A percentile compares a stretch with the other conserved stretches of the same genome.
phyloP scores from a whole-genome alignment of 2,888 invertebrate species.

The Cataglyphis rosenhaueri region DNA sequence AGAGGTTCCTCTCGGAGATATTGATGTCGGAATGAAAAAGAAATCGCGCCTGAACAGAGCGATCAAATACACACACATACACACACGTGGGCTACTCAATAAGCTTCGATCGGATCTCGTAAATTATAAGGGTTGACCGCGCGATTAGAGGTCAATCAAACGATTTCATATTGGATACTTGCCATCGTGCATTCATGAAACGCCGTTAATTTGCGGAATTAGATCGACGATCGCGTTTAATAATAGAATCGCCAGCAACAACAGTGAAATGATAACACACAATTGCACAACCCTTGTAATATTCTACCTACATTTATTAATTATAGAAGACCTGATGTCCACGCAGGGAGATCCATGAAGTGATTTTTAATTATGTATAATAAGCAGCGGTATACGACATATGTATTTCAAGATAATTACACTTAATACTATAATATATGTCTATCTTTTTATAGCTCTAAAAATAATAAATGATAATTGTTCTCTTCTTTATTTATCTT shows the following conservation, averaged over 20 bases:
- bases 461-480: background rate
- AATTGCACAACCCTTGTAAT: background rate
- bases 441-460: background rate
- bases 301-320: conserved; percentile 2
- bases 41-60: conserved; percentile 11
- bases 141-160: conserved; percentile 48
- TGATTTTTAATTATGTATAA: conserved; percentile 14
- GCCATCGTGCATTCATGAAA: conserved; percentile 38
- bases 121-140: conserved; percentile 27
- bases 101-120: conserved; percentile 34
- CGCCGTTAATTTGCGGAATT: conserved; percentile 46
- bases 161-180: conserved; percentile 35
- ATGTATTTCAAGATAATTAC: conserved; percentile 16
- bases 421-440: background rate
- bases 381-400: background rate
- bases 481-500: background rate
- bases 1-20: conserved; percentile 17
- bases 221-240: conserved; percentile 33
- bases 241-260: conserved; percentile 18
- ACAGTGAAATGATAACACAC: background rate
- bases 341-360: background rate
- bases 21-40: conserved; percentile 20
- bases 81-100: background rate
- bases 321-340: background rate
- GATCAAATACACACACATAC: background rate